Base-by-base conservation (phyloP, 2,888 invertebrate species). In the Dryobota labecula region DNA sequence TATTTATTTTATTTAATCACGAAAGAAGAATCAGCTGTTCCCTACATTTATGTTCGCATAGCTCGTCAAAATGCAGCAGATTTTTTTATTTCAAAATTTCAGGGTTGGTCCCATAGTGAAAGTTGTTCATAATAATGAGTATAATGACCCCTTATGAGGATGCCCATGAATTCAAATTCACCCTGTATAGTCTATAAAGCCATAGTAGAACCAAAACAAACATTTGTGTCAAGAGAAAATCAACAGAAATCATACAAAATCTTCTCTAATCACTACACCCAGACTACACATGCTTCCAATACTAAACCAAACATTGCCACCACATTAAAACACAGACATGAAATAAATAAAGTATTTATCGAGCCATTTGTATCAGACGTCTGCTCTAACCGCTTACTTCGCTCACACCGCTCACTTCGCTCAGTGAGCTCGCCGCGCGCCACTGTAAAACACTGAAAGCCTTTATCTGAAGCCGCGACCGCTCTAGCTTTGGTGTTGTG, bases 401-500 rank as follows among this genome's bases (percentile, higher is more conserved):
- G 78, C 77, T 73, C 65, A 45, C 64, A 54, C 24, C 58, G 76
- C 76, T 79, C 61, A 63, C 24, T 74, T 30, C 64, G 56, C 77
- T 77, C 78, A 30, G 36, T 49, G 27, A 61, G 41, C 69, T 65
- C 45, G 75, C 78, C 62, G 72, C 75, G 76, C 77, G 80, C 78
- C 73, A 73, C 81, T 83, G 82, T 85, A 76, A 85, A 87, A 84
- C 82, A 85, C 73, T 86, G 74, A 80, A 85, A 85, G 85, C 83
- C 85, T 86, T 86, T 88, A 87, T 88, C 85, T 79, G 76, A 80
- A 87, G 82, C 83, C 78, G 69, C 81, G 68, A 72, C 80, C 73
- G 73, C 70, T 72, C 58, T 62, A 66, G 76, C 77, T 84, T 79
- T 75, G 53, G 41, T 49, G 58, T 53, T 75, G 70, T 45, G 83